Evolutionary conservation across 1,140 invertebrate genomes (phyloP).

Genomic region (Sarcophaga peregrina): DNA sequence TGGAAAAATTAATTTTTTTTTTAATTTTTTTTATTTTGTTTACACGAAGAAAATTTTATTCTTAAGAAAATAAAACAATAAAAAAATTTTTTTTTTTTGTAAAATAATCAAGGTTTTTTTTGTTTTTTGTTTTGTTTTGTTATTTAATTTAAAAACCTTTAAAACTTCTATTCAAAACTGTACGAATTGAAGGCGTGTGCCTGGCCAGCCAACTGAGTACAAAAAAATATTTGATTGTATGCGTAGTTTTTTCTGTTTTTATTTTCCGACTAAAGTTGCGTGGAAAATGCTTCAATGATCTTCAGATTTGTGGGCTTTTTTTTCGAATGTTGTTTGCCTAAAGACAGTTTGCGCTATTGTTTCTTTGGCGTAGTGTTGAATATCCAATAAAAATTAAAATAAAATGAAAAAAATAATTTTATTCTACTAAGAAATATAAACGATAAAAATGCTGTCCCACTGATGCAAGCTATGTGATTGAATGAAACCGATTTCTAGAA

Average conservation of each 20-base stretch:
- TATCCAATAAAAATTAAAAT: too few species aligned
- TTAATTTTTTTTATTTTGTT: not conserved
- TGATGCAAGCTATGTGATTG: too few species aligned
- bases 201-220: not conserved
- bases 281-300: constrained; percentile 42
- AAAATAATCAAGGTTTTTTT: not conserved
- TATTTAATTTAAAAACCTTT: not conserved
- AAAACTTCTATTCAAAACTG: not conserved
- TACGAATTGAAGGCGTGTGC: constrained; percentile 28
- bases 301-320: not conserved
- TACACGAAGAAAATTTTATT: constrained; percentile 22
- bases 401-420: too few species aligned
- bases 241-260: too few species aligned
- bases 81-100: not conserved
- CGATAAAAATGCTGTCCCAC: too few species aligned
- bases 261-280: not conserved
- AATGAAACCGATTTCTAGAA: too few species aligned
- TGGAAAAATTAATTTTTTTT: constrained; percentile 12
- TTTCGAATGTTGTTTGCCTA: too few species aligned
- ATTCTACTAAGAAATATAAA: too few species aligned
- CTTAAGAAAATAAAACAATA: not conserved
- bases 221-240: too few species aligned
- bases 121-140: not conserved
- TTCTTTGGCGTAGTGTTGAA: too few species aligned
- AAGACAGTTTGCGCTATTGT: too few species aligned